Evolutionary conservation across 2,113 vertebrate species (phyloP).

Genomic region (Siphamia tubifer): DNA sequence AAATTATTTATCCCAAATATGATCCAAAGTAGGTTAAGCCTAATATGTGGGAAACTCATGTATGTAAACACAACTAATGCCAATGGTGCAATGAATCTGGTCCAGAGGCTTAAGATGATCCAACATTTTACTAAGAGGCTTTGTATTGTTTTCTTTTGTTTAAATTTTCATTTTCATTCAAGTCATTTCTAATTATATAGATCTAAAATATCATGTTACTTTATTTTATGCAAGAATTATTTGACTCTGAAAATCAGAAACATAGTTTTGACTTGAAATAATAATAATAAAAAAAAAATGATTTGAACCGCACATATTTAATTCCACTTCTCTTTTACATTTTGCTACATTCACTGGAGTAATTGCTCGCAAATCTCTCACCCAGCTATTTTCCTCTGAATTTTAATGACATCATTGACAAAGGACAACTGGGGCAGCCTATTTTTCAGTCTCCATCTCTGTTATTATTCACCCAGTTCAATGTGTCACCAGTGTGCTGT

Average conservation of each 20-base stretch:
- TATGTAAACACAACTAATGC: too few species aligned
- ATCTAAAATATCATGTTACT: too few species aligned
- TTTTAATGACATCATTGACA: conserved; percentile 51
- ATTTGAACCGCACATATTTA: conserved; percentile 1
- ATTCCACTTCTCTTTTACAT: conserved; percentile 1
- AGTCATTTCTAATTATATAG: too few species aligned
- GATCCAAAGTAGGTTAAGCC: too few species aligned
- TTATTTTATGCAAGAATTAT: neutral
- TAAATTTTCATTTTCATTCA: too few species aligned
- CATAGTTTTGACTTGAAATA: neutral
- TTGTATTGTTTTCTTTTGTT: too few species aligned
- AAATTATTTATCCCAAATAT: too few species aligned
- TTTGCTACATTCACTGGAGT: conserved; percentile 27
- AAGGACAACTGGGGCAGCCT: conserved; percentile 36
- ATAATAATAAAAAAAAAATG: conserved; percentile 1
- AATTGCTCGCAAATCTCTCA: conserved; percentile 42
- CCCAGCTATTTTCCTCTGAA: conserved; percentile 42
- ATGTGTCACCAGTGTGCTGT: conserved; percentile 47
- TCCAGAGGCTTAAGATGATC: too few species aligned
- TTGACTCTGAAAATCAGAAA: neutral
- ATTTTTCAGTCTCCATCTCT: conserved; percentile 39
- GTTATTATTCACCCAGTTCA: conserved; percentile 53
- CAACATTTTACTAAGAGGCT: too few species aligned
- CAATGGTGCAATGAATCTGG: too few species aligned
- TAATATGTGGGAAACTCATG: too few species aligned